Evolutionary conservation across 2,113 vertebrate genomes (phyloP).

Genomic region (Prunella fulvescens): DNA sequence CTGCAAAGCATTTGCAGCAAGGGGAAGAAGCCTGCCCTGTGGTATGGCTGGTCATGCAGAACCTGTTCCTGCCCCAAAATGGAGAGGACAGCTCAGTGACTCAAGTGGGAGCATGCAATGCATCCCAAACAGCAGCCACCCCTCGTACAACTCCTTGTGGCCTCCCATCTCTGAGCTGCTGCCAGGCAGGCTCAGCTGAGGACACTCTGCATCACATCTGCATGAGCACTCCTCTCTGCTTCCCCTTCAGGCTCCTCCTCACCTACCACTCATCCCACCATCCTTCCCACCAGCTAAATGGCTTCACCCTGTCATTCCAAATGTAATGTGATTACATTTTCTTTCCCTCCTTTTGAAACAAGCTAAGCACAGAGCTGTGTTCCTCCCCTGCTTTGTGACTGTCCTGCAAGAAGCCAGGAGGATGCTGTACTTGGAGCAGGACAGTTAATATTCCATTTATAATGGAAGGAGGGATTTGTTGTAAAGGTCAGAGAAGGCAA

Average conservation of each 20-base stretch:
- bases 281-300: background rate
- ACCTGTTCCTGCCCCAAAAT: background rate
- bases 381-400: background rate
- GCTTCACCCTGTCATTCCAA: background rate
- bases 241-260: background rate
- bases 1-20: background rate
- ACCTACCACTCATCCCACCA: background rate
- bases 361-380: background rate
- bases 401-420: background rate
- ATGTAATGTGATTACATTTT: background rate
- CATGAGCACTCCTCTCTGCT: background rate
- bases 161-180: background rate
- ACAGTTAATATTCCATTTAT: background rate
- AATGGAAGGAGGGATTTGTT: background rate
- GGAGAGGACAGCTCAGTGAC: background rate
- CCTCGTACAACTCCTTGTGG: accelerated
- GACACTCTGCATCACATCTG: background rate
- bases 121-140: background rate
- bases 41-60: background rate
- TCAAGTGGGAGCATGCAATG: background rate
- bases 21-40: background rate
- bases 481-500: background rate
- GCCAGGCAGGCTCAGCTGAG: background rate
- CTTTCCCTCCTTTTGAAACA: background rate
- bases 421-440: background rate